Evolutionary conservation across 2,888 invertebrate species (phyloP).

Genomic region (Branchinecta sandiegonensis): DNA sequence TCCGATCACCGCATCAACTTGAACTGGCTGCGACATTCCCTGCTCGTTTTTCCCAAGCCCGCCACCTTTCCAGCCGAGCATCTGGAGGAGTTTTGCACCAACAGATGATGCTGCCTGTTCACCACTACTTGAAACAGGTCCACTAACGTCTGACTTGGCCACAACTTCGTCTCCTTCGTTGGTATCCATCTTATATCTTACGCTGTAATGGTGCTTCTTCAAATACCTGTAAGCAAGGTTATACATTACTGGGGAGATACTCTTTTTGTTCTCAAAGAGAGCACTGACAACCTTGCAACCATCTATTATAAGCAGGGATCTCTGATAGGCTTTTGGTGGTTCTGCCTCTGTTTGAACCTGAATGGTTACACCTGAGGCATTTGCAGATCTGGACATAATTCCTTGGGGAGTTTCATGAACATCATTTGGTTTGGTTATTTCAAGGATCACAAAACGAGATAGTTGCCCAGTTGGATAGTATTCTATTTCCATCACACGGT

Average conservation of each 20-base stretch:
- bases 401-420: background rate
- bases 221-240: background rate
- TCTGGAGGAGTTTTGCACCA: slow-evolving; percentile 3
- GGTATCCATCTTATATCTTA: slow-evolving; percentile 12
- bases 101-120: background rate
- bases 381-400: background rate
- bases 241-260: background rate
- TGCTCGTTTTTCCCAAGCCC: background rate
- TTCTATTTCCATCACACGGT: background rate
- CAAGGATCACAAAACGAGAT: background rate
- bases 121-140: background rate
- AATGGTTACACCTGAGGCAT: background rate
- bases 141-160: background rate
- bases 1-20: background rate
- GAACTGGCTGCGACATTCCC: background rate
- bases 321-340: background rate
- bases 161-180: background rate
- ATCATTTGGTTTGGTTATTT: background rate
- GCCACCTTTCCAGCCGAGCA: slow-evolving; percentile 12
- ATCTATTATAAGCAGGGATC: background rate
- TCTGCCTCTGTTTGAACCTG: background rate
- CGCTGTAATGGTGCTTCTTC: background rate
- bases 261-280: background rate
- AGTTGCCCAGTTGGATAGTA: background rate
- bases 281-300: background rate